phyloP scores from a whole-genome alignment of 2,113 vertebrate genomes.

The Pica pica region DNA sequence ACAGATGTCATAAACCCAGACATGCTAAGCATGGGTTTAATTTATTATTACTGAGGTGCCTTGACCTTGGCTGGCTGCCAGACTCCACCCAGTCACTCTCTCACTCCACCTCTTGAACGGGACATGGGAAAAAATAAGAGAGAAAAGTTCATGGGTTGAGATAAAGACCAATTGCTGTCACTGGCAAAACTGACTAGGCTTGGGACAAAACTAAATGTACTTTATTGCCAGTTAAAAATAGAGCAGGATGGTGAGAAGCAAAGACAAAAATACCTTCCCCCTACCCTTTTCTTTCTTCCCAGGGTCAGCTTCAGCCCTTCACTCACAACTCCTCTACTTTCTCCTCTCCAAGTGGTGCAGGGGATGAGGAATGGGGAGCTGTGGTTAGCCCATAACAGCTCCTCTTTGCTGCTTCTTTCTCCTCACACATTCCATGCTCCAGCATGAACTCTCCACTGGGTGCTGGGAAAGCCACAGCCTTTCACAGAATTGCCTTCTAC shows the following conservation, averaged over 20 bases:
- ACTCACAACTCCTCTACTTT: not conserved
- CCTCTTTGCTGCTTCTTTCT: not conserved
- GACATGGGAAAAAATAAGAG: not conserved
- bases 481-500: not conserved
- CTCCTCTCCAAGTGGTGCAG: fast-evolving
- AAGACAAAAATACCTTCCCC: not conserved
- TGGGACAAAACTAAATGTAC: not conserved
- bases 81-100: fast-evolving
- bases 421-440: not conserved
- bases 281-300: not conserved
- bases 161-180: not conserved
- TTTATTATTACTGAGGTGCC: not conserved
- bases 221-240: not conserved
- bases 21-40: not conserved
- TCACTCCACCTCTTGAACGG: not conserved
- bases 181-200: not conserved
- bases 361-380: not conserved
- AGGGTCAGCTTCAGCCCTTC: not conserved
- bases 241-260: not conserved
- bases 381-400: not conserved
- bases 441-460: not conserved
- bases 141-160: not conserved
- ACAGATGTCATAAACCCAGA: not conserved
- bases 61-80: not conserved
- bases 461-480: not conserved